Base-by-base conservation (phyloP, 1,140 invertebrate species). In the Caenorhabditis brenneri region DNA sequence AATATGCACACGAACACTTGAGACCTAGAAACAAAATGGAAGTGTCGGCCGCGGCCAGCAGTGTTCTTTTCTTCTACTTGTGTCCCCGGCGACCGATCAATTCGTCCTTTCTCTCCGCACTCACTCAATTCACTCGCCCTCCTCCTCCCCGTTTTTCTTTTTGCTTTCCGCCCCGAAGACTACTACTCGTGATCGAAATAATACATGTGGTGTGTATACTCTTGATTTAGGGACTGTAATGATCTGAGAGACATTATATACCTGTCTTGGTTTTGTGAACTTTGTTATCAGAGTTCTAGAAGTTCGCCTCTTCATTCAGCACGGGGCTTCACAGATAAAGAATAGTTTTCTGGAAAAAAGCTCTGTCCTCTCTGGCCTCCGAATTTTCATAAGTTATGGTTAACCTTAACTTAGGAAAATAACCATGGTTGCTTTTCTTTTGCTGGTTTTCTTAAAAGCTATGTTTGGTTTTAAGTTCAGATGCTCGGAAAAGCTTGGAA, bases 81-180 rank as follows among this genome's bases (percentile, higher is more conserved):
- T 31, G 7, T 1, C 69, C 42, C 46, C 27, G 31, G 48, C 79
- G 31, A 51, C 48, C 51, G 48, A 53, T 80, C 79, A 80, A 80
- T 51, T 80, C 48, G 79, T 80, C 24, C 36, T 80, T 80, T 53
- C 46, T 39, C 79, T 49, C 79, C 51, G 48, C 79, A 51, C 51
- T 51, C 79, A 80, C 48, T 80, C 79, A 49, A 65, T 80, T 31
- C 48, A 33, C 51, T 80, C 29, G 33, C 36, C 19, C 15, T 24
- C 24, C 5, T 24, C 79, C 29, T 31, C 24, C 15, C 3, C 12
- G 19, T 55, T 22, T 51, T 80, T 80, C 79, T 29, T 33, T 36
- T 9, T 10, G 9, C 22, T 51, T 55, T 55, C 24, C 24, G 22
- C 53, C 22, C 24, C 24, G 39, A 42, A 29, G 10, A 24, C 24